Evolutionary conservation across 2,113 vertebrate genomes (phyloP).

Genomic region (Nannobrachium achirus): DNA sequence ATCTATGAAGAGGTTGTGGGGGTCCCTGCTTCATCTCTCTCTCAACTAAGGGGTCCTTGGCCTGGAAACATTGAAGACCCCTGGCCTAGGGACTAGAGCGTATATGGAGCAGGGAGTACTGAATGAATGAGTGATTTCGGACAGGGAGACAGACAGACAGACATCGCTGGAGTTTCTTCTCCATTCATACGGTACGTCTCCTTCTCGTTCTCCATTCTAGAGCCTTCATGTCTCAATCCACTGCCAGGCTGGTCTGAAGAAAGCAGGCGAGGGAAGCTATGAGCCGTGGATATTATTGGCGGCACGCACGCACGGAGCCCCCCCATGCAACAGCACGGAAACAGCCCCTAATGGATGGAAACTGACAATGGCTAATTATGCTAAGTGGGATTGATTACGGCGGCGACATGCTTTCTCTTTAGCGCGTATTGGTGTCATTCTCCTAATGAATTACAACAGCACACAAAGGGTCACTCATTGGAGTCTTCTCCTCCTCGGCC

Average conservation of each 20-base stretch:
- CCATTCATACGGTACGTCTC: too few relatives aligned
- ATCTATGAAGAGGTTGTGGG: too few relatives aligned
- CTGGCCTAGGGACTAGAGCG: too few relatives aligned
- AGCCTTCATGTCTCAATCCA: background rate
- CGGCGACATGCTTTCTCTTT: slow-evolving; percentile 60
- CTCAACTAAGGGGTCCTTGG: too few relatives aligned
- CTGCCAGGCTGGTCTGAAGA: slow-evolving; percentile 1
- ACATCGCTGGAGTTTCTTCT: background rate
- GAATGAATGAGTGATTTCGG: too few relatives aligned
- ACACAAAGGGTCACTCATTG: slow-evolving; percentile 53
- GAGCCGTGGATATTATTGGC: background rate
- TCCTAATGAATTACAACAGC: slow-evolving; percentile 58
- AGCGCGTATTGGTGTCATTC: slow-evolving; percentile 53
- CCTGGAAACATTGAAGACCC: too few relatives aligned
- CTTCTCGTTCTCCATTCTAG: background rate
- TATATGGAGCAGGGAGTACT: too few relatives aligned
- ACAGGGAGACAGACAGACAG: too few relatives aligned
- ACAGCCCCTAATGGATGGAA: slow-evolving; percentile 49
- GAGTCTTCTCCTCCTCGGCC: slow-evolving; percentile 22
- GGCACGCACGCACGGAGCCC: slow-evolving; percentile 20
- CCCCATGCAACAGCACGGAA: slow-evolving; percentile 23
- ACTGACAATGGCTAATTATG: slow-evolving; percentile 68
- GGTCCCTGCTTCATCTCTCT: too few relatives aligned
- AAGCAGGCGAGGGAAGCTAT: slow-evolving; percentile 1
- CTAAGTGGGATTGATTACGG: slow-evolving; percentile 64